Conservation (phyloP, 2,888 invertebrate genomes). For the Muscina levida region DNA sequence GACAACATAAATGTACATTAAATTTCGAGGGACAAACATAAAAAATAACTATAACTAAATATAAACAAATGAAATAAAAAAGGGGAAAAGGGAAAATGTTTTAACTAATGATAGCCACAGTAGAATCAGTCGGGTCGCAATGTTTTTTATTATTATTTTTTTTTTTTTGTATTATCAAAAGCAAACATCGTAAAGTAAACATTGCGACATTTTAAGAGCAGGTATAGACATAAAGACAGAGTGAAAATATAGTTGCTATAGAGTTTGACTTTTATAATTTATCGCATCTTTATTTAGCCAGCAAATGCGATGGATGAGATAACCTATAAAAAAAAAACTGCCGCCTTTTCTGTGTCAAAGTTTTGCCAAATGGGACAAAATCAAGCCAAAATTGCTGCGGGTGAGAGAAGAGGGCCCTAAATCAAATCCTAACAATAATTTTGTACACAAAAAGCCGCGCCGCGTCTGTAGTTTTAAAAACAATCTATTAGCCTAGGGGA, state of each 20-base stretch:
- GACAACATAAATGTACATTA: constrained; percentile 13
- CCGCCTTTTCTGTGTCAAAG: constrained; percentile 38
- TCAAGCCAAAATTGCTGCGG: constrained; percentile 49
- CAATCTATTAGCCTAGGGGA: background rate
- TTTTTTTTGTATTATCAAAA: no score
- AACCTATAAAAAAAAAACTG: constrained; percentile 42
- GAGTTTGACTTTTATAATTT: constrained; percentile 5
- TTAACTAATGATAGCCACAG: no score
- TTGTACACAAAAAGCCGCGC: constrained; percentile 40
- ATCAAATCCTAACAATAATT: constrained; percentile 26
- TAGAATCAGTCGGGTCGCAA: no score
- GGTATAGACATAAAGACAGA: background rate
- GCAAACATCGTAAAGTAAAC: constrained; percentile 17
- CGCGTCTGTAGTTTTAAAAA: constrained; percentile 38
- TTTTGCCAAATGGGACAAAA: constrained; percentile 54
- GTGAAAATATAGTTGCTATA: no score
- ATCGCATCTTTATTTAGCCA: constrained; percentile 75
- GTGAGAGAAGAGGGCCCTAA: constrained; percentile 1
- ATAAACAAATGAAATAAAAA: constrained; percentile 36
- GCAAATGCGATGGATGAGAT: constrained; percentile 72
- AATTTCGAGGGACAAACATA: constrained; percentile 31
- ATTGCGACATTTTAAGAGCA: background rate
- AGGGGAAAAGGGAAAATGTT: background rate
- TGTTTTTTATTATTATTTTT: no score
- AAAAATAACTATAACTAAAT: constrained; percentile 60